phyloP scores from a whole-genome alignment of 2,113 vertebrate genomes.

The Scomber japonicus region DNA sequence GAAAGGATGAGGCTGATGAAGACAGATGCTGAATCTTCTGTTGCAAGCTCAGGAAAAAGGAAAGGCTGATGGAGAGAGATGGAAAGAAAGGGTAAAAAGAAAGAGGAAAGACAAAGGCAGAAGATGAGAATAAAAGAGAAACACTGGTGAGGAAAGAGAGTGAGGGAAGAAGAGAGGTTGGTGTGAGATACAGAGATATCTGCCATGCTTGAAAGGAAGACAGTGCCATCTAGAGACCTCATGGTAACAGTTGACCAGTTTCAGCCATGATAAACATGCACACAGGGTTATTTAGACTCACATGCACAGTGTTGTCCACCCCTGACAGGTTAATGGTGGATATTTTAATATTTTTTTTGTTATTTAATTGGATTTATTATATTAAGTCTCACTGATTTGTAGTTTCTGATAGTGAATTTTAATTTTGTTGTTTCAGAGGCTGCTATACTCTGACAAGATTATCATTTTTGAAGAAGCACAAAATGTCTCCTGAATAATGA shows the following conservation, averaged over 20 bases:
- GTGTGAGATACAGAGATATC: constrained; percentile 3
- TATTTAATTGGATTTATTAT: neutral
- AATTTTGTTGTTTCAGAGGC: neutral
- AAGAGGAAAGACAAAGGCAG: constrained; percentile 5
- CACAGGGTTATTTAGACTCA: neutral
- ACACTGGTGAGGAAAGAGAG: neutral
- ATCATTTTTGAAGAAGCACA: neutral
- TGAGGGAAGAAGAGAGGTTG: neutral
- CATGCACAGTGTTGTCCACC: neutral
- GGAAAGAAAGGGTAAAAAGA: neutral
- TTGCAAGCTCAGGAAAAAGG: neutral
- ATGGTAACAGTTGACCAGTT: constrained; percentile 35
- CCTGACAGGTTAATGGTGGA: neutral
- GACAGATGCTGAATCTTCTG: constrained; percentile 48
- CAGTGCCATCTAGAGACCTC: constrained; percentile 85
- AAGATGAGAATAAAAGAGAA: neutral
- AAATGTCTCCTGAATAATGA: too few species aligned
- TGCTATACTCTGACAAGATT: constrained; percentile 16
- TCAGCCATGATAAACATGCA: neutral
- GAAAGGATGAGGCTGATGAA: constrained; percentile 58
- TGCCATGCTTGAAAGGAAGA: constrained; percentile 78
- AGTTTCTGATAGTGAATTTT: neutral
- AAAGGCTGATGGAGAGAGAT: neutral
- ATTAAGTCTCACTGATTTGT: neutral
- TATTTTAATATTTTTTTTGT: neutral